Evolutionary conservation across 2,113 vertebrate genomes (phyloP).

Genomic region (Mastomys natalensis): DNA sequence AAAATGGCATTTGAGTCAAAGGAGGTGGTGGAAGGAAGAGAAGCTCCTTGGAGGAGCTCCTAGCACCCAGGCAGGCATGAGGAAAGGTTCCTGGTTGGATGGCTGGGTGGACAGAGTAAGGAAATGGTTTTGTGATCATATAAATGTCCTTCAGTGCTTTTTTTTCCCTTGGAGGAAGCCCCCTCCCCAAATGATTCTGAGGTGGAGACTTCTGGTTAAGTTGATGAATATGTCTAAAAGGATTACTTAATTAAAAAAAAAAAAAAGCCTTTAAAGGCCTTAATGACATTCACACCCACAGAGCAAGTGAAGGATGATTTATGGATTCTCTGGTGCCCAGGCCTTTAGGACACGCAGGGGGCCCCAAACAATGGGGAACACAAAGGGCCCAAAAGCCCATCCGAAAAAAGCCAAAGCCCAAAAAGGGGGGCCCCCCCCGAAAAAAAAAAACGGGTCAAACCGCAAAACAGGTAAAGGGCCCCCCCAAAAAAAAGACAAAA

Average conservation of each 20-base stretch:
- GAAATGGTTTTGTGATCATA: conserved; percentile 1
- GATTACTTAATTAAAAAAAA: conserved; percentile 62
- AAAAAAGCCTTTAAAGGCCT: conserved; percentile 51
- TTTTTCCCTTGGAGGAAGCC: not conserved
- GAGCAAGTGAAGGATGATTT: conserved; percentile 18
- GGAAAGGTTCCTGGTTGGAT: not conserved
- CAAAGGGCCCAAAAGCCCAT: no score
- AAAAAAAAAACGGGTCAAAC: no score
- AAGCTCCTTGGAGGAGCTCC: not conserved
- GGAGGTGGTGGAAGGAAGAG: not conserved
- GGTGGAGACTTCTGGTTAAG: conserved; percentile 58
- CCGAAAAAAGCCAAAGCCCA: no score
- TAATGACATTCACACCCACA: conserved; percentile 11
- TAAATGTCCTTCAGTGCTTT: not conserved
- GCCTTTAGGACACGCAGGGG: not conserved
- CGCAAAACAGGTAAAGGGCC: no score
- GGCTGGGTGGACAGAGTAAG: not conserved
- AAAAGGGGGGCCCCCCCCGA: no score
- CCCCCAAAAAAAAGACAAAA: no score
- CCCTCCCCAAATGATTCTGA: not conserved
- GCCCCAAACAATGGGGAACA: no score
- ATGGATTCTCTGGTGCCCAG: conserved; percentile 48
- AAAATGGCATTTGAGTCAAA: not conserved
- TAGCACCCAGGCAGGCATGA: fast-evolving
- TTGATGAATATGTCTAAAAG: conserved; percentile 66